phyloP scores from a whole-genome alignment of 2,888 invertebrate genomes.

The Onchidella celtica region DNA sequence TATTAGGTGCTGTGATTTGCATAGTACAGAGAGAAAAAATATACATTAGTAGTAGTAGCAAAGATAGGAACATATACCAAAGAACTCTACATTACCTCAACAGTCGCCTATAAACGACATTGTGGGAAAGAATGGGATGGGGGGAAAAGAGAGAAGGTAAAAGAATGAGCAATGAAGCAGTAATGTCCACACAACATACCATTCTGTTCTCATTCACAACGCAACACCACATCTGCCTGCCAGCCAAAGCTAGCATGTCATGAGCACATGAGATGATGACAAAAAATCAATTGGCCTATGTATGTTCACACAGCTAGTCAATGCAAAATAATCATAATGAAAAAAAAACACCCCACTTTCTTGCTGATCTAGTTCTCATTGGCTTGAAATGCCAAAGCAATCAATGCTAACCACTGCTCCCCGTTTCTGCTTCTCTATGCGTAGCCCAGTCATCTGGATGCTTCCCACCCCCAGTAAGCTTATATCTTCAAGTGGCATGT shows the following conservation, averaged over 20 bases:
- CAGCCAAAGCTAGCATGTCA: constrained; percentile 10
- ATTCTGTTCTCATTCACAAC: constrained; percentile 8
- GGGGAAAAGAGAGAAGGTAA: constrained; percentile 30
- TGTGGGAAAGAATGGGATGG: constrained; percentile 13
- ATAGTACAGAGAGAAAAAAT: too few species aligned
- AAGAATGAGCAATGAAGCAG: constrained; percentile 34
- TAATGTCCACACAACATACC: constrained; percentile 1
- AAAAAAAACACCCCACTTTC: too few species aligned
- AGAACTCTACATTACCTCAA: constrained; percentile 52
- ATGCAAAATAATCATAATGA: too few species aligned
- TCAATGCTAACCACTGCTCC: too few species aligned
- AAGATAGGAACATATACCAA: constrained; percentile 21
- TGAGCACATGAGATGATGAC: neutral
- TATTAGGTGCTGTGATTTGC: too few species aligned
- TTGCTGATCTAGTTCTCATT: too few species aligned
- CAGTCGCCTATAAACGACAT: constrained; percentile 37
- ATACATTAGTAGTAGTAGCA: constrained; percentile 13
- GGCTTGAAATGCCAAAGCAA: too few species aligned
- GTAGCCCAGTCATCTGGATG: too few species aligned
- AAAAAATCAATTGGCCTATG: neutral
- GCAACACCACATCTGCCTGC: constrained; percentile 21
- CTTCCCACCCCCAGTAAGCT: too few species aligned
- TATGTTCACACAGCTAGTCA: neutral
- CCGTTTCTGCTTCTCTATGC: too few species aligned
- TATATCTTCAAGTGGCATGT: too few species aligned